These are phyloP conservation scores for Nymphalis c-album DNA, from an alignment of 2,888 invertebrate species.

Conservation along the genomic window DNA sequence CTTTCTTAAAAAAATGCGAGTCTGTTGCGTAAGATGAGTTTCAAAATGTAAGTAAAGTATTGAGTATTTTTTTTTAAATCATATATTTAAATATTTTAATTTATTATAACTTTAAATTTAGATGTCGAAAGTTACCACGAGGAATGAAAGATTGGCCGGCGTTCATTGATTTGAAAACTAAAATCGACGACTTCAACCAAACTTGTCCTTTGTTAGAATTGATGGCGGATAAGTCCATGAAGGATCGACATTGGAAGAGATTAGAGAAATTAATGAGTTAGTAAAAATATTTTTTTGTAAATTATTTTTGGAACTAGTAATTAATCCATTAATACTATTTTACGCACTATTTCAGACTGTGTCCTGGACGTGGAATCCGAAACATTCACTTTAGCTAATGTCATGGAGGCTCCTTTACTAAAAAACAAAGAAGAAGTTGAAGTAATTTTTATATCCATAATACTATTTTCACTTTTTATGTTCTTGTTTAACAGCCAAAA, in stretches of 20 bases:
- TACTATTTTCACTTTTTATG: not conserved
- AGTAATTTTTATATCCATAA: constrained; percentile 59
- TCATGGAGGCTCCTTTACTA: constrained; percentile 92
- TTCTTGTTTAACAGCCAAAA: no score
- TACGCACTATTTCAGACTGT: constrained; percentile 65
- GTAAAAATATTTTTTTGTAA: not conserved
- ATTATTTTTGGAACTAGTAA: not conserved
- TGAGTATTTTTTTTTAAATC: no score
- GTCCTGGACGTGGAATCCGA: constrained; percentile 90
- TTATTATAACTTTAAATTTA: constrained; percentile 45
- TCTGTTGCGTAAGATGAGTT: no score
- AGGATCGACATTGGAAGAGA: constrained; percentile 88
- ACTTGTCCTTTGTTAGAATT: constrained; percentile 91
- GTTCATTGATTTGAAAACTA: constrained; percentile 90
- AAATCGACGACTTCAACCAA: constrained; percentile 95
- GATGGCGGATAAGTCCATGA: constrained; percentile 94
- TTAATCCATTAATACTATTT: not conserved
- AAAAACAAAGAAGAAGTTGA: constrained; percentile 93
- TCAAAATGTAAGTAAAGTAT: no score
- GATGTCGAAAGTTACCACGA: constrained; percentile 91
- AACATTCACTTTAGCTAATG: constrained; percentile 88
- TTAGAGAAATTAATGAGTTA: constrained; percentile 75
- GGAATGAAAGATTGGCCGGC: constrained; percentile 95
- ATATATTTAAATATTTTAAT: no score
- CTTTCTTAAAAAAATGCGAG: not conserved